Base-by-base conservation (phyloP, 2,888 invertebrate genomes). In the Drosophila testacea region DNA sequence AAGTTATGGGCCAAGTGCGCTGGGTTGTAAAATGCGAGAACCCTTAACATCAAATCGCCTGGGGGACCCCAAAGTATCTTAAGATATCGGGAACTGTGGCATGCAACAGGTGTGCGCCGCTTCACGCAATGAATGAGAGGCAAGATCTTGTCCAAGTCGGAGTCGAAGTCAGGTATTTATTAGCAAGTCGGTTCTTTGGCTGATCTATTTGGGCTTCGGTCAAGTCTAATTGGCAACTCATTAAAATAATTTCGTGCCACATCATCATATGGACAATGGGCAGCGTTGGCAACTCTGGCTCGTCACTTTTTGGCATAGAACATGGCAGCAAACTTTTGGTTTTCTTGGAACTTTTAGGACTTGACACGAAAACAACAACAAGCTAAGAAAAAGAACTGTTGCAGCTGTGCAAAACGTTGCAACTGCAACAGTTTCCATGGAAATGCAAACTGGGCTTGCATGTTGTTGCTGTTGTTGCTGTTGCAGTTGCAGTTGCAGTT, bases 271-370 rank as follows among this genome's bases (percentile, higher is more conserved):
- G 63, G 63, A 77, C 86, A 83, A 83, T 86, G 83, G 77, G 59
- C 79, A 62, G 67, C 67, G 22, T 55, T 36, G 66, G 55, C 46
- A 60, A 61, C 56, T 62, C 55, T 63, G 47, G 69, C 64, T 79
- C 73, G 70, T 77, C 79, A 77, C 52, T 34, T 56, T 56, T 77
- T 77, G 86, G 72, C 86, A 86, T 79, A 83, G 85, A 81, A 79
- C 83, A 83, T 81, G 76, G 79, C 65, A 48, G 22, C 2, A 65
- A 71, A 71, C 54, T 77, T 79, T 74, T 80, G 64, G 66, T 75
- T 86, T 83, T 86, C 83, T 72, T 57, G 83, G 83, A 83, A 83
- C 81, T 83, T 83, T 83, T 83, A 79, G 83, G 82, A 83, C 85
- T 81, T 85, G 83, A 85, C 82, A 81, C 85, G 83, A 74, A 82